Conservation (phyloP, 2,113 vertebrate species). For the Petrocephalus zakoni region DNA sequence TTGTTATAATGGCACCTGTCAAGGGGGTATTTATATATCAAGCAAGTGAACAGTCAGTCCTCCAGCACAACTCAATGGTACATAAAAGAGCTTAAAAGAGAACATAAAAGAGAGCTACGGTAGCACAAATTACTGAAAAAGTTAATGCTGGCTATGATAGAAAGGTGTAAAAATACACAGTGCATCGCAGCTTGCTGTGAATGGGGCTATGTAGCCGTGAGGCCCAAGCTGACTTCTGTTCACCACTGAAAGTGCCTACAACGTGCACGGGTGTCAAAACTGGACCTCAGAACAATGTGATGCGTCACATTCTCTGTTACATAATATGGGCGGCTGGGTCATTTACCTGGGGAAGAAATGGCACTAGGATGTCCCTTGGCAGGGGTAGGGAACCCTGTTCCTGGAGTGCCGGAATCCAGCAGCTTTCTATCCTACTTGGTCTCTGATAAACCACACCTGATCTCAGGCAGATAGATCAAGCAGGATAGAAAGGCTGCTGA, state of each 20-base stretch:
- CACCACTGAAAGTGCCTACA: too few species aligned
- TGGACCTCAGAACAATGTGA: too few species aligned
- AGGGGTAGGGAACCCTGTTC: not conserved
- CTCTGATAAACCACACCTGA: not conserved
- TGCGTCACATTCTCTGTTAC: too few species aligned
- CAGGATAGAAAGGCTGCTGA: not conserved
- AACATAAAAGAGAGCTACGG: not conserved
- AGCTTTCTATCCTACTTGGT: not conserved
- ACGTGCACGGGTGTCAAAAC: not conserved
- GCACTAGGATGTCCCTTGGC: not conserved
- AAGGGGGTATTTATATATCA: not conserved
- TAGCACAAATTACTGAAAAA: not conserved
- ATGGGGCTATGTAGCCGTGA: not conserved
- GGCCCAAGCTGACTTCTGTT: too few species aligned
- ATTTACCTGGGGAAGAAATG: too few species aligned
- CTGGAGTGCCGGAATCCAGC: not conserved
- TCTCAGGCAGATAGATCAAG: not conserved
- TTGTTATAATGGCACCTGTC: not conserved
- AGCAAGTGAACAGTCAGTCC: not conserved
- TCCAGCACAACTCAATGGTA: not conserved
- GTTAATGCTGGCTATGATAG: not conserved
- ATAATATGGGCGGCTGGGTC: too few species aligned
- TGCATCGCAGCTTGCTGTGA: not conserved
- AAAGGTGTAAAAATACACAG: not conserved
- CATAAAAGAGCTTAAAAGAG: too few species aligned